Percentiles rank a stretch among this genome's conserved stretches.
These are phyloP conservation scores for Globodera ellingtonae DNA, from an alignment of 1,140 invertebrate genomes.

Conservation along the genomic window DNA sequence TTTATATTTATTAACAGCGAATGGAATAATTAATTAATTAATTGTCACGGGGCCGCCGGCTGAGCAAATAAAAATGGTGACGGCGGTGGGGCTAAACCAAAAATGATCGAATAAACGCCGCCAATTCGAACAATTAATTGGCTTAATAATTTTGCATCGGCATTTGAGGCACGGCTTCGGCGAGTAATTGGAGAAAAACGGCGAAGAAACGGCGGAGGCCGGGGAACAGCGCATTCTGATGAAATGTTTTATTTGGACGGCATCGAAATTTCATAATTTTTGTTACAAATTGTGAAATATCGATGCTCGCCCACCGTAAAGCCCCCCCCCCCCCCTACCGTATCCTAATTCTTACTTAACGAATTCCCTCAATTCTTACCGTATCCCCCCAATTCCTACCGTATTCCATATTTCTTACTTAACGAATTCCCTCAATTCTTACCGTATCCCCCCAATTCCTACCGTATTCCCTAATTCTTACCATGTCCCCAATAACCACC, in stretches of 20 bases:
- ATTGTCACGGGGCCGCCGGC: neutral
- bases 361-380: neutral
- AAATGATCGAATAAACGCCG: neutral
- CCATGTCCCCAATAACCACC: neutral
- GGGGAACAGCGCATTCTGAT: neutral
- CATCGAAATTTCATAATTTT: too few relatives aligned
- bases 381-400: neutral
- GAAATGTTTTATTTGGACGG: neutral
- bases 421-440: neutral
- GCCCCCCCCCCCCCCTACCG: too few relatives aligned
- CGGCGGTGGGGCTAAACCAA: neutral
- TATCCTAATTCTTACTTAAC: neutral
- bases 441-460: neutral
- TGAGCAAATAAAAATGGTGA: neutral
- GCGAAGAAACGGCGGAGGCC: neutral
- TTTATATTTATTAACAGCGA: neutral
- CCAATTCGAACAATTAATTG: neutral
- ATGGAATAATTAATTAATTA: neutral
- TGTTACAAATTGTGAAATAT: too few relatives aligned
- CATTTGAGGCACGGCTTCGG: neutral
- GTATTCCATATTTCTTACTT: too few relatives aligned
- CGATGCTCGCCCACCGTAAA: too few relatives aligned
- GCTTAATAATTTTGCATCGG: conserved; percentile 13
- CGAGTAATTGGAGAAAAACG: neutral
- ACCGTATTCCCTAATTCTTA: neutral